These are phyloP conservation scores for Automeris io DNA, from an alignment of 2,888 invertebrate genomes.

Conservation along the genomic window DNA sequence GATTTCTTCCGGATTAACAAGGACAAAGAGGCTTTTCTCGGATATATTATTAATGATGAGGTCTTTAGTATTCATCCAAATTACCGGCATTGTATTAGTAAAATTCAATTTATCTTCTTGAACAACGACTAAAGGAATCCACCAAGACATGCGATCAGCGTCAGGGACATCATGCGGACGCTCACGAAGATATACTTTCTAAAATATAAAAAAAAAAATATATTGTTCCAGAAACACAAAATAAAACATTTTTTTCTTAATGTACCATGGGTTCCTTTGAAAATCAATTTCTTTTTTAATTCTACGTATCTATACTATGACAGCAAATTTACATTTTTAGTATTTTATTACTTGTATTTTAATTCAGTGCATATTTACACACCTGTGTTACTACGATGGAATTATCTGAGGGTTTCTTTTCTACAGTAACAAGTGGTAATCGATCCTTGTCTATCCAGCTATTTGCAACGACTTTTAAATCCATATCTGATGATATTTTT, in stretches of 20 bases:
- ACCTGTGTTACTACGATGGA: slow-evolving; percentile 82
- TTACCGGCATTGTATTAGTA: slow-evolving; percentile 68
- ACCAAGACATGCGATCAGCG: slow-evolving; percentile 83
- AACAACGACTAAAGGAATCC: slow-evolving; percentile 82
- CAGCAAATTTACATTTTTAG: no score
- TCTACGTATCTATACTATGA: no score
- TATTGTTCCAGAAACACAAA: neutral
- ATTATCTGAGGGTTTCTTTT: slow-evolving; percentile 80
- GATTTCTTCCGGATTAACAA: slow-evolving; percentile 90
- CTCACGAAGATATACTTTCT: slow-evolving; percentile 84
- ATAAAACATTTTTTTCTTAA: no score
- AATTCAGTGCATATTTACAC: slow-evolving; percentile 1
- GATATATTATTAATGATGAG: slow-evolving; percentile 74
- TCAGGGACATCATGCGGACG: slow-evolving; percentile 84
- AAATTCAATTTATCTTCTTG: slow-evolving; percentile 78
- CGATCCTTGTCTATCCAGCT: slow-evolving; percentile 91
- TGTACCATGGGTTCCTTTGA: no score
- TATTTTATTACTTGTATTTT: neutral
- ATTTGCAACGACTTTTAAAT: slow-evolving; percentile 82
- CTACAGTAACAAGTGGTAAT: slow-evolving; percentile 84
- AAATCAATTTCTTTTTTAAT: no score
- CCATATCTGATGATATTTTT: slow-evolving; percentile 65
- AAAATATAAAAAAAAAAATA: slow-evolving; percentile 12
- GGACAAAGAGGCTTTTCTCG: slow-evolving; percentile 79
- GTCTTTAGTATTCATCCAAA: slow-evolving; percentile 81